Conservation (phyloP, 2,888 invertebrate genomes). For the Drosophila cognata region DNA sequence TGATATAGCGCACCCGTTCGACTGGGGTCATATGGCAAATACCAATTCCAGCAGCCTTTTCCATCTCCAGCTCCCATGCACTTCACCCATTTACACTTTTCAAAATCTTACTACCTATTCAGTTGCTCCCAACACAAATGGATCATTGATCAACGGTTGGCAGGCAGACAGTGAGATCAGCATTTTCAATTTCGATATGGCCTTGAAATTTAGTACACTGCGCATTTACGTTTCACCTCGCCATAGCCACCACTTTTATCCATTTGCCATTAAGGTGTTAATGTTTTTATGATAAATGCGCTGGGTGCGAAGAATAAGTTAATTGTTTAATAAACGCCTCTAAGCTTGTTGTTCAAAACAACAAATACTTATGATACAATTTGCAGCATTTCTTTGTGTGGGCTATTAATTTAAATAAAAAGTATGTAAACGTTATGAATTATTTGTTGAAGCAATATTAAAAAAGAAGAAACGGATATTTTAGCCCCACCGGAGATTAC, state of each 20-base stretch:
- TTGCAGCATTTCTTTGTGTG: constrained; percentile 11
- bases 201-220: constrained; percentile 45
- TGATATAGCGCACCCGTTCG: constrained; percentile 40
- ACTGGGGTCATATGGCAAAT: constrained; percentile 43
- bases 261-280: constrained; percentile 56
- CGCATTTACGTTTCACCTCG: constrained; percentile 10
- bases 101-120: constrained; percentile 9
- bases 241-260: constrained; percentile 8
- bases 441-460: not conserved
- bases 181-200: constrained; percentile 6
- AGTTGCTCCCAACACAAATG: constrained; percentile 11
- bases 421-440: not conserved
- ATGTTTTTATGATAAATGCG: constrained; percentile 70
- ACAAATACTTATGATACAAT: constrained; percentile 2
- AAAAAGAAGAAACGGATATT: not conserved
- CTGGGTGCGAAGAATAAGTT: constrained; percentile 70
- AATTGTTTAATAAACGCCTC: constrained; percentile 61
- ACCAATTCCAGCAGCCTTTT: constrained; percentile 5
- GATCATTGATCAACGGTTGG: constrained; percentile 24
- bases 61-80: constrained; percentile 21
- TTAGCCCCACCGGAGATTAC: not conserved
- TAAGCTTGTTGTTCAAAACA: constrained; percentile 28
- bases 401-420: not conserved
- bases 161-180: constrained; percentile 33
- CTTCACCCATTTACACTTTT: constrained; percentile 23